Evolutionary conservation across 2,797 vertebrate genomes (phyloP), one percentile per base, ranked within the genome.

Genomic region (Bryconaethiops microstoma): DNA sequence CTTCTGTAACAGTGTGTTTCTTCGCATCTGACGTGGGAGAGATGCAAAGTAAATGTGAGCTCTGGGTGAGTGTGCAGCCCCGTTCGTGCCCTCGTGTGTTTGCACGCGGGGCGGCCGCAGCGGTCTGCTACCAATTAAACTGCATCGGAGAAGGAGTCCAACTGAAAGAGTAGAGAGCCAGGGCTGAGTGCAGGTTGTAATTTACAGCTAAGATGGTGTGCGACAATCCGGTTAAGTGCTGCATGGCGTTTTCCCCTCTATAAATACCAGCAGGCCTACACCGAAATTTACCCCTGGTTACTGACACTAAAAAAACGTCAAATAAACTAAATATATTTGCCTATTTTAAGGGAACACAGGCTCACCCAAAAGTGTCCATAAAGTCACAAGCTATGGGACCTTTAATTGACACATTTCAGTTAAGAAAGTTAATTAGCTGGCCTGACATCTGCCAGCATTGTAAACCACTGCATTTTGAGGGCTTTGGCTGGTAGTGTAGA

Each of bases 181-280:
- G 40, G 39, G 78, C 54, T 55, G 45, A 67, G 64, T 8, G 12
- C 69, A 83, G 59, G 59, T 64, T 84, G 45, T 81, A 81, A 81
- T 84, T 85, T 85, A 83, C 77, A 78, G 50, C 16, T 60, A 35
- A 60, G 74, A 72, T 80, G 55, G 77, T 83, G 79, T 82, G 83
- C 69, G 78, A 78, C 76, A 77, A 70, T 73, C 72, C 70, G 71
- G 76, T 83, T 82, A 82, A 83, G 77, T 52, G 35, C 73, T 76
- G 70, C 50, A 76, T 25, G 23, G 79, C 45, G 78, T 76, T 78
- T 80, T 63, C 77, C 48, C 77, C 73, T 85, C 74, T 84, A 86
- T 86, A 86, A 77, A 85, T 50, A 72, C 23, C 57, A 39, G 57
- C 69, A 75, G 73, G 78, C 65, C 68, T 59, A 72, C 82, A 84